Evolutionary conservation across 2,113 vertebrate species (phyloP).

Genomic region (Azemiops feae): DNA sequence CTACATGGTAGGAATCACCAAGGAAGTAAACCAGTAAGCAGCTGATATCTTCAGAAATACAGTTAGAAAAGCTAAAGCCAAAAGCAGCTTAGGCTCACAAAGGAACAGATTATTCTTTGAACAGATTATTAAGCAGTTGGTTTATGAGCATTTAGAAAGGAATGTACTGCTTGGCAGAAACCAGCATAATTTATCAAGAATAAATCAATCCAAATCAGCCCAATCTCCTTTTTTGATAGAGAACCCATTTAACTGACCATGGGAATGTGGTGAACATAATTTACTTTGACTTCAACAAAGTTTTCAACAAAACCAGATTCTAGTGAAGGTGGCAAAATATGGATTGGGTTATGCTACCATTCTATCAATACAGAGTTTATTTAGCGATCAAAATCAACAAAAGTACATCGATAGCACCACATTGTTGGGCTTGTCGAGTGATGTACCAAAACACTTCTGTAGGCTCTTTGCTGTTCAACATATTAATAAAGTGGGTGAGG

Average conservation of each 20-base stretch:
- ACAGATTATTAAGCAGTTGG: not conserved
- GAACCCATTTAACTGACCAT: not conserved
- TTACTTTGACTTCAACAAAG: not conserved
- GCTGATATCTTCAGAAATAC: not conserved
- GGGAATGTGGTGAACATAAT: not conserved
- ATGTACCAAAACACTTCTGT: not conserved
- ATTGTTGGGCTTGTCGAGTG: not conserved
- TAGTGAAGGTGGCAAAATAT: not conserved
- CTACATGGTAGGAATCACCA: not conserved
- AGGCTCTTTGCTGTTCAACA: not conserved
- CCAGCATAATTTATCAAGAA: not conserved
- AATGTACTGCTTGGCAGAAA: not conserved
- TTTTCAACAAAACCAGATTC: not conserved
- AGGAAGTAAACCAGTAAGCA: not conserved
- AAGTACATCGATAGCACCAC: not conserved
- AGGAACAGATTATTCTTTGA: not conserved
- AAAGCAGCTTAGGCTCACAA: not conserved
- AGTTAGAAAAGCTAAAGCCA: not conserved
- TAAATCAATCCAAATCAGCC: not conserved
- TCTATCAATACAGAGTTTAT: not conserved
- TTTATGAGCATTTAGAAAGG: not conserved
- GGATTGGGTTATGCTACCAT: not conserved
- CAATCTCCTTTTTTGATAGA: not conserved
- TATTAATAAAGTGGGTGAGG: not conserved
- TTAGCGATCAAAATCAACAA: not conserved